phyloP scores from a whole-genome alignment of 1,140 invertebrate species.

The Cephus cinctus region DNA sequence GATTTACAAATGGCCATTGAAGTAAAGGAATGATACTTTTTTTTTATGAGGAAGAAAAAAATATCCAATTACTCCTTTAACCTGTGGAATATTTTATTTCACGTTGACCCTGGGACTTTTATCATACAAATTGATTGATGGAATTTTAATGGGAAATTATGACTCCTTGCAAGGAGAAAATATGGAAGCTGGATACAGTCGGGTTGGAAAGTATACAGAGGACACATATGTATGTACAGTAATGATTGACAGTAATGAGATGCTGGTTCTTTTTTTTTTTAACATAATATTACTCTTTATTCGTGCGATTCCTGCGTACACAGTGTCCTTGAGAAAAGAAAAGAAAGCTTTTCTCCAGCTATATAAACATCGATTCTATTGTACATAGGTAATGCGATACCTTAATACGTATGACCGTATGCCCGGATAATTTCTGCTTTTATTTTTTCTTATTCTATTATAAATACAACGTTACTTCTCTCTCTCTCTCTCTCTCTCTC shows the following conservation, averaged over 20 bases:
- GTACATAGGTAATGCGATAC: conserved; percentile 24
- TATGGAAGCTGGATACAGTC: too few relatives aligned
- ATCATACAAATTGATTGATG: too few relatives aligned
- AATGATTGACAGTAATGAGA: too few relatives aligned
- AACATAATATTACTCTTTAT: conserved; percentile 34
- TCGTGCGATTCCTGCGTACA: conserved; percentile 27
- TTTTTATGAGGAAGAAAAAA: neutral
- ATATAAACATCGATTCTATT: conserved; percentile 35
- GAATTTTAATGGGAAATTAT: too few relatives aligned
- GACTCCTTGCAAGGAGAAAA: too few relatives aligned
- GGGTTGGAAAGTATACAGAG: too few relatives aligned
- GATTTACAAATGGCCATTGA: neutral
- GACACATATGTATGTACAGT: too few relatives aligned
- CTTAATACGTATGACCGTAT: too few relatives aligned
- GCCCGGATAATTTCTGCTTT: too few relatives aligned
- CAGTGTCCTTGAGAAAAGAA: conserved; percentile 22
- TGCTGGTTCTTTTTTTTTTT: too few relatives aligned
- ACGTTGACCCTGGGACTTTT: too few relatives aligned
- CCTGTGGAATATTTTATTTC: neutral
- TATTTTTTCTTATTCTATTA: conserved; percentile 18
- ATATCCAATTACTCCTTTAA: neutral
- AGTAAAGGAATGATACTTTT: neutral
- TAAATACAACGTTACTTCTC: conserved; percentile 17
- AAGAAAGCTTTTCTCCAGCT: conserved; percentile 15
- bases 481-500: conserved; percentile 1